Percentiles rank a stretch among this genome's conserved stretches.
Evolutionary conservation across 2,888 invertebrate species (phyloP).

Genomic region (Aporophyla nigra): DNA sequence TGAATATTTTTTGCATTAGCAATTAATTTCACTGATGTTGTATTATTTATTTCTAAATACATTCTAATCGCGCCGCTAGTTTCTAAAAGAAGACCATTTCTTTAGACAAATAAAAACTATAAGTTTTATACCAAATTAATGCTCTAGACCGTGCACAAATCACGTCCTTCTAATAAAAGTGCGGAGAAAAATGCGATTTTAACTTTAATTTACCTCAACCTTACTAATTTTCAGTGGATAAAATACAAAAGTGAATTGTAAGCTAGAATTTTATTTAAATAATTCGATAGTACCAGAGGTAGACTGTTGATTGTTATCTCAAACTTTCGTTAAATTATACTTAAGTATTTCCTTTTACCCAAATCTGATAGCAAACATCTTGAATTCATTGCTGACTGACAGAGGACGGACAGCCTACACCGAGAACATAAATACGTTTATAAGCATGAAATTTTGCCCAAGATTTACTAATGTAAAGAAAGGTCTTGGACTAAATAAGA

Average conservation of each 20-base stretch:
- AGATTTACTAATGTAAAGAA: neutral
- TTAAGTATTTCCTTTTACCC: neutral
- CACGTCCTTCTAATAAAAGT: conserved; percentile 29
- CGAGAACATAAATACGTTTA: no score
- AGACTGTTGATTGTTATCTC: neutral
- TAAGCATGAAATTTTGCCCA: neutral
- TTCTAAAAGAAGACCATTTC: conserved; percentile 9
- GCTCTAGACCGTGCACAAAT: conserved; percentile 23
- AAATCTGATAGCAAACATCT: neutral
- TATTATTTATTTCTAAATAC: neutral
- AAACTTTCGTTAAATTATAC: conserved; percentile 12
- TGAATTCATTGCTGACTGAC: neutral
- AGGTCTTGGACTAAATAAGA: no score
- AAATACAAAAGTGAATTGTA: neutral
- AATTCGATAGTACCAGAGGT: neutral
- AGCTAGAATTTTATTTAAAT: neutral
- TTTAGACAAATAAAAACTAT: conserved; percentile 1
- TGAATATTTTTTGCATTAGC: neutral
- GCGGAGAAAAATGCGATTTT: conserved; percentile 15
- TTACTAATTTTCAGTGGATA: neutral
- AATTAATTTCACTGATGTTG: neutral
- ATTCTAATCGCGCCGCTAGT: neutral
- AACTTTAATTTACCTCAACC: conserved; percentile 23
- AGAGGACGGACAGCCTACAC: neutral
- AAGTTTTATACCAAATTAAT: conserved; percentile 9